These are phyloP conservation scores for Sesamia nonagrioides DNA, from an alignment of 1,140 invertebrate species.

Conservation along the genomic window DNA sequence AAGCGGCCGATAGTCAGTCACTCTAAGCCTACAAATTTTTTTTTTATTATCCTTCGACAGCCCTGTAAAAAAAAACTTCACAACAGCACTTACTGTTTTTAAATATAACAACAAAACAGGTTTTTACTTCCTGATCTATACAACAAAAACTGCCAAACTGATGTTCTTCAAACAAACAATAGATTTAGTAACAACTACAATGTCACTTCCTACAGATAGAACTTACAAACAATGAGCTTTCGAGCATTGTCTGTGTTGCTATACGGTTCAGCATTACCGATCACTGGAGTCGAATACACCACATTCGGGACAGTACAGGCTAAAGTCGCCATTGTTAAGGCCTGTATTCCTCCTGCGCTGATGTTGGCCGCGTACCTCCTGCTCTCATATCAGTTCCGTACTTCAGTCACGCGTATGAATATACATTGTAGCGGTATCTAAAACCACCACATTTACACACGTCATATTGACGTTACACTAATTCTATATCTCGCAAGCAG, in stretches of 20 bases:
- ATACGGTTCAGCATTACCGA: neutral
- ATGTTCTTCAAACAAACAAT: slow-evolving; percentile 13
- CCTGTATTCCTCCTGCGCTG: no score
- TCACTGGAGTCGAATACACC: no score
- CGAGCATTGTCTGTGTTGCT: neutral
- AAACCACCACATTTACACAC: no score
- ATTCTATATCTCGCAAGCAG: no score
- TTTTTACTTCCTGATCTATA: neutral
- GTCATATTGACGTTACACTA: no score
- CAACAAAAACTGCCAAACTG: slow-evolving; percentile 7
- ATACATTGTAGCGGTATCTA: no score
- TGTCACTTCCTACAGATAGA: neutral
- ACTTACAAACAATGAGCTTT: neutral
- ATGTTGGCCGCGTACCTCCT: no score
- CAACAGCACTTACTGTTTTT: neutral
- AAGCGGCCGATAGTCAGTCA: no score
- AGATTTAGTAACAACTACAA: neutral
- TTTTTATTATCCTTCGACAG: slow-evolving; percentile 4
- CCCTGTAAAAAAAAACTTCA: neutral
- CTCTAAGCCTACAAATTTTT: neutral
- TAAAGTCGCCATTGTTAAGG: no score
- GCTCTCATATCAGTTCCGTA: no score
- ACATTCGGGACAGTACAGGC: no score
- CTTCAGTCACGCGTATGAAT: no score
- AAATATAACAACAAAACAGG: neutral